These are phyloP conservation scores for Caenorhabditis sinica DNA, from an alignment of 2,888 invertebrate genomes.

Conservation along the genomic window DNA sequence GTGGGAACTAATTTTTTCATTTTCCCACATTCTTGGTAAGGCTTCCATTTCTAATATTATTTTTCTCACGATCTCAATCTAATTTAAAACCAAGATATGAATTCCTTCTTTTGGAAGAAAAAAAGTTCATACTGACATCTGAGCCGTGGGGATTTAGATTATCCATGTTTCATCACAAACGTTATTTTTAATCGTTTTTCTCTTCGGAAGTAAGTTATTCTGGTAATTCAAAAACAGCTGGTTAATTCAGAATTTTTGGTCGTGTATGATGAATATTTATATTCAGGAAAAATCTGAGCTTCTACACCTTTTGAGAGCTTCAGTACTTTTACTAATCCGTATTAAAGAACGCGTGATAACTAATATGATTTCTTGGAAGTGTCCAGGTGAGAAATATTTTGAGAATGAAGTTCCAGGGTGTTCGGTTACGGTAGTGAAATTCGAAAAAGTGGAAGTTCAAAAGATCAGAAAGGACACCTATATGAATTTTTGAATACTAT, in stretches of 20 bases:
- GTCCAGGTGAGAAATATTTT: no score
- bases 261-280: neutral
- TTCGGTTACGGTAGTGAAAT: neutral
- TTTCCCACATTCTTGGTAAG: neutral
- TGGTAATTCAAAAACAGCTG: constrained; percentile 14
- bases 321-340: no score
- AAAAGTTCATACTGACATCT: no score
- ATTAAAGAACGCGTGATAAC: no score
- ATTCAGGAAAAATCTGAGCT: neutral
- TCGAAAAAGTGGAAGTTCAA: neutral
- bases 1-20: neutral
- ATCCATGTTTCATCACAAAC: constrained; percentile 7
- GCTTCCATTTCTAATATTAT: neutral
- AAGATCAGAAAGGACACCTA: constrained; percentile 19
- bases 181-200: neutral
- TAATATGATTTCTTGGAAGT: neutral
- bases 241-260: neutral
- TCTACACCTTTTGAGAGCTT: no score
- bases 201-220: neutral
- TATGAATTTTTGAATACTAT: constrained; percentile 7
- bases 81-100: no score
- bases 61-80: neutral
- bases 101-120: no score
- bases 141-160: constrained; percentile 6
- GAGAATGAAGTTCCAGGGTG: neutral